Evolutionary conservation across 2,888 invertebrate species (phyloP).

Genomic region (Eueremaeus valkanovi): DNA sequence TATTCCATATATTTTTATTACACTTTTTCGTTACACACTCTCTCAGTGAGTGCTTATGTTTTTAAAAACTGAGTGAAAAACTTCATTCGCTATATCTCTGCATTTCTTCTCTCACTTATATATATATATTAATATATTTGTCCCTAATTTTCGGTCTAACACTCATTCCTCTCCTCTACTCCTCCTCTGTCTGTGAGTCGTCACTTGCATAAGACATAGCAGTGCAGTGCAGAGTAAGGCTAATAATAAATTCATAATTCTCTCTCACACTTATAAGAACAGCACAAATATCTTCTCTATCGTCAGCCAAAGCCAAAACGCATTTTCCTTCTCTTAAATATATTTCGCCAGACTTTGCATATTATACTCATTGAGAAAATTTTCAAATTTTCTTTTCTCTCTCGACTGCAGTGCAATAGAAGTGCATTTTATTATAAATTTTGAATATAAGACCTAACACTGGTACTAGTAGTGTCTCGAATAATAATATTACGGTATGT

Average conservation of each 20-base stretch:
- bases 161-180: constrained; percentile 3
- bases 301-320: neutral
- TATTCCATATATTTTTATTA: constrained; percentile 9
- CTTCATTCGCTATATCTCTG: neutral
- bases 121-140: constrained; percentile 7
- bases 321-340: neutral
- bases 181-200: neutral
- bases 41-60: neutral
- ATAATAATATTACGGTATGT: constrained; percentile 23
- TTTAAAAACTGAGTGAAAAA: neutral
- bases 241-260: constrained; percentile 33
- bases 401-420: neutral
- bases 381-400: neutral
- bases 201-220: neutral
- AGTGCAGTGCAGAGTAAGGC: neutral
- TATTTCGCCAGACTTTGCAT: constrained; percentile 21
- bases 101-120: neutral
- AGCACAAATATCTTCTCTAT: constrained; percentile 2
- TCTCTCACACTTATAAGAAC: neutral
- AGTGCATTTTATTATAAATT: constrained; percentile 1
- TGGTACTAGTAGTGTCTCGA: constrained; percentile 5
- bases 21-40: neutral
- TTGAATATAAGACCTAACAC: neutral
- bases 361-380: constrained; percentile 20
- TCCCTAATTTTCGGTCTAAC: neutral